Evolutionary conservation across 2,797 vertebrate genomes (phyloP).

Genomic region (Chiroxiphia lanceolata): DNA sequence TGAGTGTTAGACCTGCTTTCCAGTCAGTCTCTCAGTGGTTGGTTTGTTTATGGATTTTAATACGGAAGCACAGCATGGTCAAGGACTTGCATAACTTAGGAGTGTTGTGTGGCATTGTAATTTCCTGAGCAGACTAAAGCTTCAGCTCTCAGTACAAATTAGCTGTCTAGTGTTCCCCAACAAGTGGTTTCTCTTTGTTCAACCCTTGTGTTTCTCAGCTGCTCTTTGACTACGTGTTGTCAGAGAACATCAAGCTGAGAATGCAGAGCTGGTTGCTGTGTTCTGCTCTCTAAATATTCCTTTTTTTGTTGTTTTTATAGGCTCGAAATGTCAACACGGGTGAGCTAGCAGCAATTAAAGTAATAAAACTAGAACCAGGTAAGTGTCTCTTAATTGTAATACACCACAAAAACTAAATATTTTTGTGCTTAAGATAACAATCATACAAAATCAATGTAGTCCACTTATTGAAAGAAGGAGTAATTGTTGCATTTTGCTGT

Average conservation of each 20-base stretch:
- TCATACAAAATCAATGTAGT: neutral
- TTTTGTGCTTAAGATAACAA: neutral
- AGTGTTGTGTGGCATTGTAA: neutral
- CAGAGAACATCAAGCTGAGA: neutral
- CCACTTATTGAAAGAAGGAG: neutral
- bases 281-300: neutral
- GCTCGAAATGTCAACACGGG: constrained; percentile 97
- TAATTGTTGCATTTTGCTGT: neutral
- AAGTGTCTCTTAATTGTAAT: constrained; percentile 54
- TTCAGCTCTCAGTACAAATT: neutral
- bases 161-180: neutral
- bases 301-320: constrained; percentile 65
- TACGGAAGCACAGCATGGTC: accelerated
- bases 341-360: constrained; percentile 98
- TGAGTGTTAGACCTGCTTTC: neutral
- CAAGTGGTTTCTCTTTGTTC: neutral
- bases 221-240: neutral
- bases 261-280: neutral
- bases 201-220: neutral
- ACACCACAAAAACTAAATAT: neutral
- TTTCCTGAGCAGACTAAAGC: neutral
- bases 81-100: neutral
- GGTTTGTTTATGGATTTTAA: neutral
- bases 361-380: constrained; percentile 99
- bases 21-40: neutral